phyloP scores from a whole-genome alignment of 92 coral and sea anemone genomes.

The Montipora capitata region DNA sequence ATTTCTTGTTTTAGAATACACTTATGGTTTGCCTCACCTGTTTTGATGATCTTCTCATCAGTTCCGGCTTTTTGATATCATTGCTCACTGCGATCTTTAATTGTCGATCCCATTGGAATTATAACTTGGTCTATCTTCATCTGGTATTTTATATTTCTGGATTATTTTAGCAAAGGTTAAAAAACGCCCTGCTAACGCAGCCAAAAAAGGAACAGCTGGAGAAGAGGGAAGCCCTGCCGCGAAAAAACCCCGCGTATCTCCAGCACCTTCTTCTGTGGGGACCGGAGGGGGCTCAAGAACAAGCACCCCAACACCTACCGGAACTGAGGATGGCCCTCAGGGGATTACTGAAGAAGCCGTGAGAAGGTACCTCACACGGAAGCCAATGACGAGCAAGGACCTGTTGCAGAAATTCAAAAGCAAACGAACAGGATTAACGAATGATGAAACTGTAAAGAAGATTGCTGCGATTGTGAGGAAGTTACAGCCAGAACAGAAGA shows the following conservation, averaged over 20 bases:
- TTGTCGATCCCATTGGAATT: no score
- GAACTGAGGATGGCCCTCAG: slow-evolving; percentile 83
- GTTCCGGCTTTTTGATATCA: no score
- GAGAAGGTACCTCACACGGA: slow-evolving; percentile 93
- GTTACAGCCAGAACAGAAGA: slow-evolving; percentile 93
- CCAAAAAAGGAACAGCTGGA: slow-evolving; percentile 28
- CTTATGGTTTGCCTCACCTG: no score
- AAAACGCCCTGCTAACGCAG: slow-evolving; percentile 91
- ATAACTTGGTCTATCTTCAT: no score
- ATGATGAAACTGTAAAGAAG: slow-evolving; percentile 95
- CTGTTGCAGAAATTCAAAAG: slow-evolving; percentile 94
- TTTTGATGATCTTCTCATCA: no score
- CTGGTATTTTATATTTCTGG: neutral
- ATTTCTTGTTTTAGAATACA: no score
- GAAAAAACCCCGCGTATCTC: slow-evolving; percentile 88
- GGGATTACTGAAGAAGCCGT: slow-evolving; percentile 98
- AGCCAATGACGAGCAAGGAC: slow-evolving; percentile 99
- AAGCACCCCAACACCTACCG: slow-evolving; percentile 87
- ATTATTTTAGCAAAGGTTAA: slow-evolving; percentile 66
- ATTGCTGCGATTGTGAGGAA: slow-evolving; percentile 91
- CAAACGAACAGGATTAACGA: slow-evolving; percentile 93
- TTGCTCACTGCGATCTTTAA: no score
- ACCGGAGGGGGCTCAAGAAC: slow-evolving; percentile 71
- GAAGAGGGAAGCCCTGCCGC: slow-evolving; percentile 79
- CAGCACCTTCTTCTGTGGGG: slow-evolving; percentile 72